Percentiles rank a stretch among this genome's conserved stretches.
phyloP scores from a whole-genome alignment of 2,113 vertebrate genomes.

The Lipotes vexillifer region DNA sequence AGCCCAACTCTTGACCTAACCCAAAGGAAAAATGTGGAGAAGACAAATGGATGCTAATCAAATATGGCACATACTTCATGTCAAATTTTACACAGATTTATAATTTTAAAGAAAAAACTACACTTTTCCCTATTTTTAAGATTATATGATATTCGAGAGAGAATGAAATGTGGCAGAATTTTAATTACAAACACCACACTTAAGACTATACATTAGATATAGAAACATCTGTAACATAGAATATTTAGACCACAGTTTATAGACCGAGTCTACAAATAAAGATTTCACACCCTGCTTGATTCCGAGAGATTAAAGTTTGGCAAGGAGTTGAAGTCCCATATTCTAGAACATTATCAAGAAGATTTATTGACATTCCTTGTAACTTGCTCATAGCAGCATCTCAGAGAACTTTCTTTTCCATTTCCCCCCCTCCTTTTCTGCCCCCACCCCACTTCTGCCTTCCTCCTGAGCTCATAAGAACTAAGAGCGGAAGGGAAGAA shows the following conservation, averaged over 20 bases:
- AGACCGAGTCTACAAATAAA: neutral
- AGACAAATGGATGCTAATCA: neutral
- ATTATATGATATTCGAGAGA: neutral
- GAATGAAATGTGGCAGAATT: neutral
- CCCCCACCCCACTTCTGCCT: neutral
- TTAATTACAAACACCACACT: neutral
- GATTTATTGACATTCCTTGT: neutral
- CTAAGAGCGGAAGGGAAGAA: neutral
- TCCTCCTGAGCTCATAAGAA: neutral
- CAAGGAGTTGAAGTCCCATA: neutral
- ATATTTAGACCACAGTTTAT: neutral
- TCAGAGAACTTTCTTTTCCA: neutral
- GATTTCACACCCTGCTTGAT: neutral
- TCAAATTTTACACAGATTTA: neutral
- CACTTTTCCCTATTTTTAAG: neutral
- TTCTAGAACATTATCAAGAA: neutral
- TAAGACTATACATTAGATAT: neutral
- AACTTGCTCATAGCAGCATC: neutral
- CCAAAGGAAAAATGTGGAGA: neutral
- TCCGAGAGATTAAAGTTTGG: neutral
- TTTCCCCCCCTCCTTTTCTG: neutral
- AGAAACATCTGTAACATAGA: neutral
- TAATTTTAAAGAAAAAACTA: neutral
- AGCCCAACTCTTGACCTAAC: neutral
- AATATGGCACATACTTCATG: neutral